Evolutionary conservation across 2,888 invertebrate species (phyloP), one percentile per base, ranked within the genome.

Genomic region (Microctonus hyperodae): DNA sequence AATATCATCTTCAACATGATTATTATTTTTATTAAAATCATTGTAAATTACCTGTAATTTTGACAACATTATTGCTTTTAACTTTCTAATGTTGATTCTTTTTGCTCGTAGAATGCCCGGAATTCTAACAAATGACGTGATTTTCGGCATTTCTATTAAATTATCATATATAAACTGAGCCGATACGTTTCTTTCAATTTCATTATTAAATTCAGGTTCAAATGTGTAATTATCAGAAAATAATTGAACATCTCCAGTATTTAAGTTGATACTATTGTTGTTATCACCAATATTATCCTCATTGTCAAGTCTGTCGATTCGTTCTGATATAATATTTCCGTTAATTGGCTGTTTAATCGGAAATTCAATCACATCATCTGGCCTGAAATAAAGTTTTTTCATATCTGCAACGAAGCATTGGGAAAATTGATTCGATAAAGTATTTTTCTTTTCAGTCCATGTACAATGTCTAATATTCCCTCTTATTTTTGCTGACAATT

Each of bases 401-500:
- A n/a, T n/a, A n/a, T n/a, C n/a, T n/a, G n/a, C n/a, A n/a, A n/a
- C n/a, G n/a, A n/a, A n/a, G n/a, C n/a, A n/a, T n/a, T n/a, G n/a
- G n/a, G n/a, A n/a, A n/a, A n/a, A n/a, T n/a, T n/a, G n/a, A n/a
- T n/a, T n/a, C n/a, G n/a, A n/a, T n/a, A n/a, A n/a, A n/a, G n/a
- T n/a, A 2, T 7, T 35, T 35, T 11, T 35, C 11, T 35, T 35
- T 7, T 35, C 4, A 35, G 35, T 11, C 35, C 33, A 68, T 16
- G n/a, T n/a, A n/a, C n/a, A n/a, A n/a, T n/a, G n/a, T n/a, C n/a
- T n/a, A n/a, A n/a, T n/a, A n/a, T n/a, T n/a, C n/a, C 10, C 20
- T 31, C 25, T n/a, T n/a, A n/a, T 0, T 44, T 33, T 0, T 22
- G 55, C 4, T 75, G n/a, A n/a, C n/a, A 72, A 1, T n/a, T n/a